Evolutionary conservation across 2,888 invertebrate species (phyloP).

Genomic region (Tetrapedia diversipes): DNA sequence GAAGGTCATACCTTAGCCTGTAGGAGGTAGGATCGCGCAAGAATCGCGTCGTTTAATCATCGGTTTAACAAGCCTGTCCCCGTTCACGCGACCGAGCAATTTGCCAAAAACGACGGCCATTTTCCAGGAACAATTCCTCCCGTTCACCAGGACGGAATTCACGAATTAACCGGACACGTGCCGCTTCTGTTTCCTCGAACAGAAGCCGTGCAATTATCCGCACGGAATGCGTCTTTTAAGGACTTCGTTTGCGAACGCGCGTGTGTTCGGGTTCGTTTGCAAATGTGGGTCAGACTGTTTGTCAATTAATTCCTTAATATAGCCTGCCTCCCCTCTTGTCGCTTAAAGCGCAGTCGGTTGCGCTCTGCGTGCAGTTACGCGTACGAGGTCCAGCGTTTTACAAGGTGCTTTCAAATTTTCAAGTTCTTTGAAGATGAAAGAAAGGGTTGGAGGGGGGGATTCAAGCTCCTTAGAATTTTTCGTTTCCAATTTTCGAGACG

Average conservation of each 20-base stretch:
- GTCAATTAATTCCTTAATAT: constrained; percentile 71
- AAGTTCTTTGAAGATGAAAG: no score
- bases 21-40: constrained; percentile 5
- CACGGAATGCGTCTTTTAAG: constrained; percentile 66
- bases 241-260: constrained; percentile 49
- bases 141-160: constrained; percentile 37
- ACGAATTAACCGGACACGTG: constrained; percentile 61
- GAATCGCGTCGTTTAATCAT: constrained; percentile 43
- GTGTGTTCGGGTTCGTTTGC: constrained; percentile 54
- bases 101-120: constrained; percentile 44
- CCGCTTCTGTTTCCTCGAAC: constrained; percentile 33
- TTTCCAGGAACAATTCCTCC: constrained; percentile 50
- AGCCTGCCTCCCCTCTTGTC: constrained; percentile 49
- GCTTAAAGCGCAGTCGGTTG: constrained; percentile 28
- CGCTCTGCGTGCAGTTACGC: constrained; percentile 31
- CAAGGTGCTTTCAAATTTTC: no score
- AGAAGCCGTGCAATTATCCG: constrained; percentile 61
- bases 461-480: not conserved
- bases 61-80: constrained; percentile 31
- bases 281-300: constrained; percentile 71
- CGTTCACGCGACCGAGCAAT: constrained; percentile 63
- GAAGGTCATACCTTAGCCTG: not conserved
- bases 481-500: not conserved
- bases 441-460: not conserved
- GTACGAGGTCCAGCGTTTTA: constrained; percentile 43